phyloP scores from a whole-genome alignment of 1,140 invertebrate genomes.

The Copidosoma floridanum region DNA sequence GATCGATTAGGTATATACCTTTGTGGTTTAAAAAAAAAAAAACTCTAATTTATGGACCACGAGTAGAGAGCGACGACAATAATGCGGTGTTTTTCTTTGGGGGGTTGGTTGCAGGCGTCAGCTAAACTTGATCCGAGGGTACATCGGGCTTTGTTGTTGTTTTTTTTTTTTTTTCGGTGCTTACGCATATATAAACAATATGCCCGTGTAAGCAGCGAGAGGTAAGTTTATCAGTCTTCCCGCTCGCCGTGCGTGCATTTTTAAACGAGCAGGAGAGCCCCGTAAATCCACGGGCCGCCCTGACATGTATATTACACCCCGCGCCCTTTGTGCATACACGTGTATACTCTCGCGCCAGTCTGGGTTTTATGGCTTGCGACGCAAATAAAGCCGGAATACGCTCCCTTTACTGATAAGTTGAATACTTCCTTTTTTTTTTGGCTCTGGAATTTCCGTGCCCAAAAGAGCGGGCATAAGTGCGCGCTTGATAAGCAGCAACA shows the following conservation, averaged over 20 bases:
- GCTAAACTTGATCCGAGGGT: slow-evolving; percentile 19
- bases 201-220: slow-evolving; percentile 38
- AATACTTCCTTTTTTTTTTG: slow-evolving; percentile 8
- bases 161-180: too few species aligned
- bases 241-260: slow-evolving; percentile 40
- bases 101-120: not conserved
- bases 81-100: not conserved
- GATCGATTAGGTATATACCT: too few species aligned
- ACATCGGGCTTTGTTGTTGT: slow-evolving; percentile 20
- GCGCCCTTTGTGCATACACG: too few species aligned
- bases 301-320: too few species aligned
- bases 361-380: slow-evolving; percentile 51
- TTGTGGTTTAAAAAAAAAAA: too few species aligned
- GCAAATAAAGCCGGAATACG: slow-evolving; percentile 49
- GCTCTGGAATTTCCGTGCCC: slow-evolving; percentile 30
- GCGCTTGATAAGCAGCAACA: slow-evolving; percentile 45
- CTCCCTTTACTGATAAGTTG: slow-evolving; percentile 52
- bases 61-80: too few species aligned
- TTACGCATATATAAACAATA: too few species aligned
- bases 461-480: slow-evolving; percentile 40
- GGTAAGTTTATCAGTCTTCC: slow-evolving; percentile 41
- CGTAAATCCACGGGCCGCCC: slow-evolving; percentile 50
- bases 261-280: slow-evolving; percentile 48
- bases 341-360: slow-evolving; percentile 36
- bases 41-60: too few species aligned